Evolutionary conservation across 2,797 vertebrate genomes (phyloP), one percentile per base, ranked within the genome.

Genomic region (Peromyscus eremicus): DNA sequence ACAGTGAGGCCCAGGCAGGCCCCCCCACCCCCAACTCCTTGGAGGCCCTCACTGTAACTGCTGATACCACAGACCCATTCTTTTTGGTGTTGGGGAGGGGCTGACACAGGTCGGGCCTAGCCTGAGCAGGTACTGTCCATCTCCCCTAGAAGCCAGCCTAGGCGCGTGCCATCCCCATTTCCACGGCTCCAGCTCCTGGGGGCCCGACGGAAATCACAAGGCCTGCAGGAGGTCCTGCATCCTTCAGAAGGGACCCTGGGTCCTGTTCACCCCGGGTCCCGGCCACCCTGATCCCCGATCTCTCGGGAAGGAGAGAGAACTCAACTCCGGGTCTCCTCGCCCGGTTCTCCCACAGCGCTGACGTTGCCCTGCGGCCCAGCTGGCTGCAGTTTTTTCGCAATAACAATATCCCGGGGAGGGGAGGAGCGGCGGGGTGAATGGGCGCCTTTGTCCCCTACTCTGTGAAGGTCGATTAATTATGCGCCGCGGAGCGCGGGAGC

Each of bases 401-500:
- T 99, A 99, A 99, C 99, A 99, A 99, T 99, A 99, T 99, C 99
- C 98, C 98, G 98, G 98, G 90, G 79, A 75, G 66, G 70, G 99
- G 98, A 99, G 98, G 98, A 98, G 99, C 98, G 98, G 97, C 97
- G 98, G 98, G 95, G 98, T 99, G 99, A 99, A 99, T 99, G 98
- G 98, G 98, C 98, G 98, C 99, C 99, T 99, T 99, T 99, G 99
- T 99, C 99, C 98, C n/a, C 96, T 98, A 98, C 99, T 99, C 98
- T 98, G 99, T 99, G 99, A 99, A 99, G 99, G 99, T 99, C 98
- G 98, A 99, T 99, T 99, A 99, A 99, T 99, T 99, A 99, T 99
- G 99, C 99, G 99, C 99, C 97, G 98, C 96, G 98, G 99, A 99
- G 98, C 99, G 99, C 98, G 97, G 99, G 98, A 98, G 97, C 98